Evolutionary conservation across 2,797 vertebrate genomes (phyloP).

Genomic region (Eulemur albifrons): DNA sequence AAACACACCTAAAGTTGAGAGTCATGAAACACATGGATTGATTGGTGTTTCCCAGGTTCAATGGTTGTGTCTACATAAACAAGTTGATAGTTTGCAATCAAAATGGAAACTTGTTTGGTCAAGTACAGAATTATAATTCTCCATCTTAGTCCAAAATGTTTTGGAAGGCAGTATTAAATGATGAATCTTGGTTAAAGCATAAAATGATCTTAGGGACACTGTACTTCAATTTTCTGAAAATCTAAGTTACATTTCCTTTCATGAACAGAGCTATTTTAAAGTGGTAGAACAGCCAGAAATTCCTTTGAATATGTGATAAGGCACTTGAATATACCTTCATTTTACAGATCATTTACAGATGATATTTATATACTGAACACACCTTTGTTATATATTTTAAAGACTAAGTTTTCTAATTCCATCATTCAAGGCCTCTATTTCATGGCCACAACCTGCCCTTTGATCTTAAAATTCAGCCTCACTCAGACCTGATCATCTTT

Average conservation of each 20-base stretch:
- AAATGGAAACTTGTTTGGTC: background rate
- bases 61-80: background rate
- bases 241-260: constrained; percentile 61
- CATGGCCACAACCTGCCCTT: background rate
- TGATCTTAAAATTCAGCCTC: background rate
- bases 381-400: constrained; percentile 41
- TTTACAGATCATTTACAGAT: constrained; percentile 15
- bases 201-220: constrained; percentile 7
- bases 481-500: background rate
- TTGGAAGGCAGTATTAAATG: background rate
- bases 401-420: background rate
- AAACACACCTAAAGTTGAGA: constrained; percentile 31
- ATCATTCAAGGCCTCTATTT: background rate
- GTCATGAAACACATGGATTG: background rate
- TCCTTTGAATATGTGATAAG: constrained; percentile 58
- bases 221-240: constrained; percentile 58
- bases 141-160: background rate
- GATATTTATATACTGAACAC: background rate
- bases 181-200: background rate
- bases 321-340: constrained; percentile 29
- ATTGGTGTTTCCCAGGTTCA: background rate
- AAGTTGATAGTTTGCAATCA: background rate
- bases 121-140: constrained; percentile 8
- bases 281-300: background rate
- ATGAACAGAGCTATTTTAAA: constrained; percentile 65